Percentiles rank a stretch among this genome's conserved stretches.
Evolutionary conservation across 1,140 invertebrate genomes (phyloP).

Genomic region (Holcopasites calliopsidis): DNA sequence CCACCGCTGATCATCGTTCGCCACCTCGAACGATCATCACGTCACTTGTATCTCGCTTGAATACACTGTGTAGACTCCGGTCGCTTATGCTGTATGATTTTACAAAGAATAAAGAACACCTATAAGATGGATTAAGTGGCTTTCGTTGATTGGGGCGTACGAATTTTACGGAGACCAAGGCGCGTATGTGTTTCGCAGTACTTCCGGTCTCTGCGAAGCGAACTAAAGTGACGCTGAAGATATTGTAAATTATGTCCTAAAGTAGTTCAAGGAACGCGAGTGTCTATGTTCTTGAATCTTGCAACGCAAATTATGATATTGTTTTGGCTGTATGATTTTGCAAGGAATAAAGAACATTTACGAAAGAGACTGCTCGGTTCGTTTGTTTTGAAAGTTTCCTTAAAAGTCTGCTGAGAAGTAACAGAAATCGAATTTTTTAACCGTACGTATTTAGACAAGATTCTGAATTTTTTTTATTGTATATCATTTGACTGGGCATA

Average conservation of each 20-base stretch:
- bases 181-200: not conserved
- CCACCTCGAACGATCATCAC: conserved; percentile 59
- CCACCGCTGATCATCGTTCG: conserved; percentile 36
- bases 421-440: too few species aligned
- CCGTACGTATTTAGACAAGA: too few species aligned
- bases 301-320: conserved; percentile 21
- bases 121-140: conserved; percentile 46
- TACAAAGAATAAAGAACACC: conserved; percentile 69
- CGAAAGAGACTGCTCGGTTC: too few species aligned
- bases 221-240: not conserved
- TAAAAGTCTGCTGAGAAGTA: too few species aligned
- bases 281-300: conserved; percentile 15
- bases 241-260: not conserved
- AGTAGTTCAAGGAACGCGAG: conserved; percentile 10
- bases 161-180: not conserved
- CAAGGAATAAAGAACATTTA: conserved; percentile 65
- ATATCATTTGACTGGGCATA: too few species aligned
- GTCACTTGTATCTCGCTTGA: conserved; percentile 64
- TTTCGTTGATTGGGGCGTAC: conserved; percentile 31
- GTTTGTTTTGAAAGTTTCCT: too few species aligned
- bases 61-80: conserved; percentile 63
- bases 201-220: not conserved
- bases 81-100: conserved; percentile 70
- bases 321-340: conserved; percentile 68
- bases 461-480: too few species aligned